These are phyloP conservation scores for Sciurus vulgaris DNA, from an alignment of 2,797 vertebrate genomes.

Conservation along the genomic window DNA sequence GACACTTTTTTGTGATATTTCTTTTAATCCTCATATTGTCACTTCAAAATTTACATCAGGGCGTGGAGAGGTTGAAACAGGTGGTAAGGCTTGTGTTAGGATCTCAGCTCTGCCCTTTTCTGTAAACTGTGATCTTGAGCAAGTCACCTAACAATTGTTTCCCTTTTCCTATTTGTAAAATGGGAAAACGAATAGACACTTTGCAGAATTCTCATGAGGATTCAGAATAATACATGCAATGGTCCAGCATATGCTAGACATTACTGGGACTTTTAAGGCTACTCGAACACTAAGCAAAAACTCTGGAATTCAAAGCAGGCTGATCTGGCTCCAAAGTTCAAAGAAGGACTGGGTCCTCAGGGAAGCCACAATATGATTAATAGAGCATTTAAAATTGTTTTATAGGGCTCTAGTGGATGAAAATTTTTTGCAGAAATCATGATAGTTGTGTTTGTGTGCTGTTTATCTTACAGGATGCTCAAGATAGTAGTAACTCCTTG, in stretches of 20 bases:
- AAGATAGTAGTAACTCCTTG: not conserved
- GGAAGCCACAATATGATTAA: not conserved
- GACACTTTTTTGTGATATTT: not conserved
- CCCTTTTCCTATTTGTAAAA: not conserved
- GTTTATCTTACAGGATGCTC: not conserved
- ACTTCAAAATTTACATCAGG: not conserved
- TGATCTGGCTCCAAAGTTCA: not conserved
- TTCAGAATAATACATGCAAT: not conserved
- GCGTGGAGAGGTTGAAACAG: not conserved
- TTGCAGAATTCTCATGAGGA: not conserved
- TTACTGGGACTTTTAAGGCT: not conserved
- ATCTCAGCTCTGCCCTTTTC: not conserved
- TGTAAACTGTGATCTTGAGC: not conserved
- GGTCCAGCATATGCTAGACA: not conserved
- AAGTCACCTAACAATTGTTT: not conserved
- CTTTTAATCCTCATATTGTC: not conserved
- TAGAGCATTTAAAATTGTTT: not conserved
- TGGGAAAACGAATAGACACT: not conserved
- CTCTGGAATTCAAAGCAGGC: not conserved
- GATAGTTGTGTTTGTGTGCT: not conserved
- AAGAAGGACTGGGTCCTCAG: not conserved
- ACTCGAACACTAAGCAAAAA: not conserved
- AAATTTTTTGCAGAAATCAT: conserved; percentile 9
- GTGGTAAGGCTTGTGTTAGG: not conserved
- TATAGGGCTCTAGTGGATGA: not conserved